Conservation (phyloP, 2,888 invertebrate genomes). For the Tenthredo distinguenda region DNA sequence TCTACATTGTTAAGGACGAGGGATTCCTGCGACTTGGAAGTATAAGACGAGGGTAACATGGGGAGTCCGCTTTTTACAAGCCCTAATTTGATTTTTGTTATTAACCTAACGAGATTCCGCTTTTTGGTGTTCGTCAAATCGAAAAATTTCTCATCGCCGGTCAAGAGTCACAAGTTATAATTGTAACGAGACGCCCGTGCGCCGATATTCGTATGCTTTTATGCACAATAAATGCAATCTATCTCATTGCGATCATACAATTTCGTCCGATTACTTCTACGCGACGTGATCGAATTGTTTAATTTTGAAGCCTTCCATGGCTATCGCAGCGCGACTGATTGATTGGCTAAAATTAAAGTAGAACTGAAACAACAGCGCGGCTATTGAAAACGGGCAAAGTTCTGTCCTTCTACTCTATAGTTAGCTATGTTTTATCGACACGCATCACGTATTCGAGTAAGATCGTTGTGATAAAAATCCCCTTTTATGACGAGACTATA, state of each 20-base stretch:
- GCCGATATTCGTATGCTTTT: not conserved
- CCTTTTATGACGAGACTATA: not conserved
- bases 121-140: not conserved
- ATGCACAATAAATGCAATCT: not conserved
- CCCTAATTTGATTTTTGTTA: constrained; percentile 1
- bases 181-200: not conserved
- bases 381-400: not conserved
- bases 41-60: not conserved
- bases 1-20: not conserved
- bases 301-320: constrained; percentile 1
- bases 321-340: constrained; percentile 2
- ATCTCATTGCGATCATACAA: not conserved
- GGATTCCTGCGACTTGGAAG: not conserved
- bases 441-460: constrained; percentile 9
- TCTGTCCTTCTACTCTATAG: not conserved
- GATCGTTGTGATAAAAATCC: not conserved
- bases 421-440: not conserved
- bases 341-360: constrained; percentile 29
- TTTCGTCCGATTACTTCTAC: constrained; percentile 8
- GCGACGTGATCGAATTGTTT: constrained; percentile 30
- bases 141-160: not conserved
- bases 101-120: constrained; percentile 12
- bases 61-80: not conserved
- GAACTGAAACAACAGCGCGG: constrained; percentile 16
- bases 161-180: not conserved